Conservation (phyloP, 2,113 vertebrate genomes). For the Tricholaema leucomelas region DNA sequence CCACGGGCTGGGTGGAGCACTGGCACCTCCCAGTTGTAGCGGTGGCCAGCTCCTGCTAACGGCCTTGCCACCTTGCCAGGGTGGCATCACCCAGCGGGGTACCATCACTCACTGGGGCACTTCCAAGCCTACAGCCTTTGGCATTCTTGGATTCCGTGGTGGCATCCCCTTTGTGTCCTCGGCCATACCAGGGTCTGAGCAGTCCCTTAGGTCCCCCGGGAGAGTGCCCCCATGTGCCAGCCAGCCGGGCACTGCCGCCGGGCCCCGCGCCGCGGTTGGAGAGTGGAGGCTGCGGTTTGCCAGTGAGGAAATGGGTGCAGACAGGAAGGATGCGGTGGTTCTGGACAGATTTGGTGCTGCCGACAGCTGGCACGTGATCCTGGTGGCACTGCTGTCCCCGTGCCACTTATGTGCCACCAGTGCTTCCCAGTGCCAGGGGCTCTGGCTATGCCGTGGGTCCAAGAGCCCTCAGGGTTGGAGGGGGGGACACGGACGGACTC, state of each 20-base stretch:
- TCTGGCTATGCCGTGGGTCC: background rate
- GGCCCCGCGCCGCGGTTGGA: background rate
- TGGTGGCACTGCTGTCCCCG: background rate
- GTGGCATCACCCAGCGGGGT: background rate
- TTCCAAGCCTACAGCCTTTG: fast-evolving
- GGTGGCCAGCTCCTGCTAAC: background rate
- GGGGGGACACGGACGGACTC: background rate
- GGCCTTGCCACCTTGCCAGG: background rate
- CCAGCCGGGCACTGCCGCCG: fast-evolving
- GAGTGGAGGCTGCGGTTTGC: conserved; percentile 4
- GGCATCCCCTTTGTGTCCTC: background rate
- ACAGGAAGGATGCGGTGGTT: background rate
- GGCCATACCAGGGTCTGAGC: background rate
- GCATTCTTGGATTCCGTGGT: background rate
- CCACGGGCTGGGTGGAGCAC: background rate
- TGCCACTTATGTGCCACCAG: background rate
- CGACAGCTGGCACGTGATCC: background rate
- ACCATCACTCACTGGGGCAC: background rate
- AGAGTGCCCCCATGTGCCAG: too few species aligned
- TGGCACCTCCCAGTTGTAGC: background rate
- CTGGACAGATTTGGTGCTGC: background rate
- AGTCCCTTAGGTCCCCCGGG: fast-evolving
- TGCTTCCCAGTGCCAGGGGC: background rate
- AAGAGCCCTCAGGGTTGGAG: background rate
- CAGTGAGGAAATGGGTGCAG: conserved; percentile 16